Evolutionary conservation across 1,140 invertebrate species (phyloP).

Genomic region (Drosophila murphyi): DNA sequence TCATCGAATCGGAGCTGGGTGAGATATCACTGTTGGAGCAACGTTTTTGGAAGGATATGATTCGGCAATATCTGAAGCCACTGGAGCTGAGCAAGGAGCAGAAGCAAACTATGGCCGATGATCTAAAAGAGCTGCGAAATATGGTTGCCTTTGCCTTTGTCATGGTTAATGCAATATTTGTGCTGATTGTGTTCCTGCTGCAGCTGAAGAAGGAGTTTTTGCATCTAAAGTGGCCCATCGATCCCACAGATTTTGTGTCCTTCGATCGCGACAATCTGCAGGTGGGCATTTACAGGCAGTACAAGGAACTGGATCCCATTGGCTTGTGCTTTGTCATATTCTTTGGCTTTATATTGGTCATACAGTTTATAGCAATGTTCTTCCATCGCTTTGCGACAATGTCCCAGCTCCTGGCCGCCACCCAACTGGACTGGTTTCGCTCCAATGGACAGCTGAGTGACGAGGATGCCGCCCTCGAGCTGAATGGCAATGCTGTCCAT

Average conservation of each 20-base stretch:
- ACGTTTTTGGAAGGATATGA: constrained; percentile 90
- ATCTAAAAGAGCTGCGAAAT: constrained; percentile 89
- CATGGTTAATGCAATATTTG: constrained; percentile 93
- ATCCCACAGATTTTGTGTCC: constrained; percentile 88
- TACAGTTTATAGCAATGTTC: constrained; percentile 94
- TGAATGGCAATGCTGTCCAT: constrained; percentile 87
- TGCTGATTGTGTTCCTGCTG: constrained; percentile 91
- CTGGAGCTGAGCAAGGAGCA: constrained; percentile 87
- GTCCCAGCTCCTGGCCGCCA: constrained; percentile 92
- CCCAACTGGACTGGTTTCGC: constrained; percentile 85
- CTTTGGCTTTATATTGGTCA: constrained; percentile 89
- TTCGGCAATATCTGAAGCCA: constrained; percentile 90
- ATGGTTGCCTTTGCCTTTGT: constrained; percentile 91
- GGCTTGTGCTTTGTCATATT: constrained; percentile 91
- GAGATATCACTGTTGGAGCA: constrained; percentile 87
- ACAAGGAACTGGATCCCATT: constrained; percentile 90
- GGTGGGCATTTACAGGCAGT: constrained; percentile 85
- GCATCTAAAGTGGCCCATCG: constrained; percentile 90
- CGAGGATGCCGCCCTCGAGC: constrained; percentile 85
- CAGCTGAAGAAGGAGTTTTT: constrained; percentile 90
- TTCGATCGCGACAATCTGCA: constrained; percentile 85
- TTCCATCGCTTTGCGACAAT: constrained; percentile 93
- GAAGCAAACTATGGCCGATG: constrained; percentile 86
- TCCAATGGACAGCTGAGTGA: constrained; percentile 71
- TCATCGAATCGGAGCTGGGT: constrained; percentile 87